These are phyloP conservation scores for Tichodroma muraria DNA, from an alignment of 2,113 vertebrate species.

Conservation along the genomic window DNA sequence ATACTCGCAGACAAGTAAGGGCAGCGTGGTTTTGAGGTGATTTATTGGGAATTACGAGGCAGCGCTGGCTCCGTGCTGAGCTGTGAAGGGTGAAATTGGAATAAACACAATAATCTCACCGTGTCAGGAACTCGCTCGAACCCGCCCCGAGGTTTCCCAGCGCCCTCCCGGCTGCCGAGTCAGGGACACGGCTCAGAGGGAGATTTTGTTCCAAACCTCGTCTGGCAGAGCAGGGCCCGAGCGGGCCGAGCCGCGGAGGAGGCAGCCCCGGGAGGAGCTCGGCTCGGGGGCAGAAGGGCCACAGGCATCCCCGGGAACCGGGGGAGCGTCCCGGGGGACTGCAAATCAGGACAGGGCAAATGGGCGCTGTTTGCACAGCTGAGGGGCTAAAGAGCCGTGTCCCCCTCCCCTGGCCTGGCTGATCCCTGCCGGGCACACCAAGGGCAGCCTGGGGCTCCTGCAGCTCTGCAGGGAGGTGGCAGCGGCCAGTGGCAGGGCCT, in stretches of 20 bases:
- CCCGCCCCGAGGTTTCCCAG: not conserved
- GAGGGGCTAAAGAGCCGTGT: not conserved
- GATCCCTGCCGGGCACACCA: not conserved
- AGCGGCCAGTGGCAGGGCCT: not conserved
- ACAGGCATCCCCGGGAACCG: no score
- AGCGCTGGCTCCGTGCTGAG: not conserved
- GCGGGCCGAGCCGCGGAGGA: no score
- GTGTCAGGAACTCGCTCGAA: not conserved
- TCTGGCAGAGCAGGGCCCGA: not conserved
- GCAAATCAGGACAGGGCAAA: not conserved
- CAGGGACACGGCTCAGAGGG: not conserved
- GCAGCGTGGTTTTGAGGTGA: not conserved
- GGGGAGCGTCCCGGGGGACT: no score
- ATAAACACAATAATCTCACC: not conserved
- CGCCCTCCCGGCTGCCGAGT: not conserved
- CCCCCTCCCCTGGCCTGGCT: not conserved
- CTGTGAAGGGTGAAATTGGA: constrained; percentile 15
- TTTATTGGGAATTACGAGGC: not conserved
- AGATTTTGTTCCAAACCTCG: not conserved
- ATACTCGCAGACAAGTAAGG: not conserved
- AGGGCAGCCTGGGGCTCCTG: not conserved
- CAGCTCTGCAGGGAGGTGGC: not conserved
- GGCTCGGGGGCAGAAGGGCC: no score
- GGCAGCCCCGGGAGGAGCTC: no score
- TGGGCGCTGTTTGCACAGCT: accelerated